Evolutionary conservation across 2,113 vertebrate genomes (phyloP).

Genomic region (Psittacus erithacus): DNA sequence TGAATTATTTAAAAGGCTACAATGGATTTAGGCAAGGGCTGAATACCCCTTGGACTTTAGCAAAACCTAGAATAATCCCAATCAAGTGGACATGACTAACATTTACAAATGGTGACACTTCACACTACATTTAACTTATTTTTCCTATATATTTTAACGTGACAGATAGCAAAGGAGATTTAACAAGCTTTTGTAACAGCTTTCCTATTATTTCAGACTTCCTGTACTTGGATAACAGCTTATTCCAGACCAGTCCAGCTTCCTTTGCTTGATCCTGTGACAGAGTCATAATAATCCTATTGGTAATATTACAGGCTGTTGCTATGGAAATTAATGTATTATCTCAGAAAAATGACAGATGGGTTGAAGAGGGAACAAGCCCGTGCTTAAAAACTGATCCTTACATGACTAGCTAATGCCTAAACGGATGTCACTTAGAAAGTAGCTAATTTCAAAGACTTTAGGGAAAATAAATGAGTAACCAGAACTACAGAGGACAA

Average conservation of each 20-base stretch:
- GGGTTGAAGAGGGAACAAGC: conserved; percentile 57
- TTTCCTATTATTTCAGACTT: conserved; percentile 12
- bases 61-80: conserved; percentile 6
- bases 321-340: conserved; percentile 67
- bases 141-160: neutral
- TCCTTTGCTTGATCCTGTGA: conserved; percentile 50
- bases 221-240: neutral
- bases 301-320: conserved; percentile 51
- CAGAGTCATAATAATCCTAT: conserved; percentile 46
- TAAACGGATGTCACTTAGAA: conserved; percentile 43
- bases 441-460: conserved; percentile 61
- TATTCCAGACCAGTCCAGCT: neutral
- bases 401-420: conserved; percentile 61
- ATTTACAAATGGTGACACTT: neutral
- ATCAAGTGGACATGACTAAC: neutral
- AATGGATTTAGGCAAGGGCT: neutral
- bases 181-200: neutral
- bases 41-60: neutral
- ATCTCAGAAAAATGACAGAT: conserved; percentile 69
- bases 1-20: conserved; percentile 48
- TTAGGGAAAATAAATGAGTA: neutral
- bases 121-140: neutral
- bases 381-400: conserved; percentile 51
- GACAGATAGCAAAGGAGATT: neutral
- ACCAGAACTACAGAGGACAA: neutral